Base-by-base conservation (phyloP, 2,113 vertebrate genomes). In the Leptobrachium leishanense region DNA sequence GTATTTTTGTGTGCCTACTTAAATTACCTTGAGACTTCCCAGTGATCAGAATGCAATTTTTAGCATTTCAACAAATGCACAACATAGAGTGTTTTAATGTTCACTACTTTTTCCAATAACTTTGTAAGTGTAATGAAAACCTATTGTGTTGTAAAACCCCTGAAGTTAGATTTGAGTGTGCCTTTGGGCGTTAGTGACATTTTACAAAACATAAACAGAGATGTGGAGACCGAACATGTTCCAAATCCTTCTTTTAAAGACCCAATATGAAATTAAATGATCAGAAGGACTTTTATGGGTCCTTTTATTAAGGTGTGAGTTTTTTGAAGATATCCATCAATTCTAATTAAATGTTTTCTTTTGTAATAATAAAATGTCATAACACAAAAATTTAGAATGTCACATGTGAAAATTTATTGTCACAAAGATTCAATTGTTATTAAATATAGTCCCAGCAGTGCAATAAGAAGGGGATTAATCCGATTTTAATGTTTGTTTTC, bases 361-460 rank as follows among this genome's bases (percentile, higher is more conserved):
- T 31, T 31, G 82, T 84, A 84, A 83, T 65, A 43, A 74, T 66
- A 43, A 73, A 82, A 70, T 65, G 82, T 85, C 79, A 79, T 78
- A 83, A 75, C 75, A 83, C 72, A 66, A 76, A n/a, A 86, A 85
- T 76, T 77, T 84, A 77, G 82, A 76, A 31, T 31, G 20, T 31
- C 20, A 78, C 80, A 74, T 67, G 82, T 85, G 86, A 82, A 74
- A 59, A 76, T 83, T 81, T 83, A 59, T 44, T 73, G 54, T 72
- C 84, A 68, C 20, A 31, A 31, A 78, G 75, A 88, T 75, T 84
- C 84, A 84, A 83, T 79, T 78, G 74, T 84, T 74, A 86, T 79
- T 75, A 83, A 82, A 83, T 87, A 79, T 82, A 85, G 85, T 84
- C 81, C 78, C 84, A 69, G 53, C 79, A 82, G 84, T 83, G 83